These are phyloP conservation scores for Turnix velox DNA, from an alignment of 2,113 vertebrate genomes.

Conservation along the genomic window DNA sequence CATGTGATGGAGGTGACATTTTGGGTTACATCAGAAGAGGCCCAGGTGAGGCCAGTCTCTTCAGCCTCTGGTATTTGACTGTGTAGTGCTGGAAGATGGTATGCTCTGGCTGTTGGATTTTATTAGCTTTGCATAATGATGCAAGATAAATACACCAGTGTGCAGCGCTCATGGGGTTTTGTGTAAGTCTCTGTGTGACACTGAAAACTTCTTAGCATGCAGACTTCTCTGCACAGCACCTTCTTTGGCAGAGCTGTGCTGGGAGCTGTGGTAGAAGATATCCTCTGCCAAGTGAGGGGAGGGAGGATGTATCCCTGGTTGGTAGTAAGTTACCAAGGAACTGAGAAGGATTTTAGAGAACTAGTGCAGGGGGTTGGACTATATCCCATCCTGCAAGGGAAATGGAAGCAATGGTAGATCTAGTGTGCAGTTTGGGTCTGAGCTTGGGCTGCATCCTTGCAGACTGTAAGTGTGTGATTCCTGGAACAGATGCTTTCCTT, in stretches of 20 bases:
- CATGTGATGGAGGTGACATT: rapidly evolving
- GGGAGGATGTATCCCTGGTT: not conserved
- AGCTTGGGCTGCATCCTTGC: not conserved
- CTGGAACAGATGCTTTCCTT: not conserved
- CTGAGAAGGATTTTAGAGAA: not conserved
- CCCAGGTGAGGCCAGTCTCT: not conserved
- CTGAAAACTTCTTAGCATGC: not conserved
- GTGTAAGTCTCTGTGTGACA: not conserved
- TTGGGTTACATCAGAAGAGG: not conserved
- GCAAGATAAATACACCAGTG: rapidly evolving
- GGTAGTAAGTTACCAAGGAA: not conserved
- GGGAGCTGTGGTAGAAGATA: not conserved
- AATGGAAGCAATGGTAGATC: not conserved
- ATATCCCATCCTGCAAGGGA: not conserved
- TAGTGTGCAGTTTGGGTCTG: not conserved
- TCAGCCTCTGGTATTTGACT: not conserved
- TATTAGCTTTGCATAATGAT: not conserved
- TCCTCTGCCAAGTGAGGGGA: not conserved
- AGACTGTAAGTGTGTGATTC: not conserved
- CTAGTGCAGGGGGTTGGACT: too few species aligned
- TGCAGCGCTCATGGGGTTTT: rapidly evolving
- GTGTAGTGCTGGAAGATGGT: not conserved
- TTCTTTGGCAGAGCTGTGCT: not conserved
- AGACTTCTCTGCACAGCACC: not conserved
- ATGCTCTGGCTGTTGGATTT: not conserved